Conservation (phyloP, 2,113 vertebrate genomes). For the Nanorana parkeri region DNA sequence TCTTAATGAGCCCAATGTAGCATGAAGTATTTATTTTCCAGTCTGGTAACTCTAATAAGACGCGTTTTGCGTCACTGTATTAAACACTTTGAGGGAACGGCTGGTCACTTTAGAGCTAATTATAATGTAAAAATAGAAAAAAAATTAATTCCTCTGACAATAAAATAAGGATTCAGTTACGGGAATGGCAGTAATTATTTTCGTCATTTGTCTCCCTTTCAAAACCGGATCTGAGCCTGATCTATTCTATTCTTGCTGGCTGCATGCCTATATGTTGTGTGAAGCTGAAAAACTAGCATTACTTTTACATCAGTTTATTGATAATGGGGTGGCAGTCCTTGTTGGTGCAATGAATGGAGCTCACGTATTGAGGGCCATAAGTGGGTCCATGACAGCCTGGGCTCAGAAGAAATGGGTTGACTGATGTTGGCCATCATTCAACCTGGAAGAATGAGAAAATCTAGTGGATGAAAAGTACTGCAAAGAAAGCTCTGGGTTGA, state of each 20-base stretch:
- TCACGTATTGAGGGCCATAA: too few species aligned
- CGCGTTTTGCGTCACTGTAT: neutral
- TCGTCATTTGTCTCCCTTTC: constrained; percentile 15
- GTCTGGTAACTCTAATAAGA: constrained; percentile 43
- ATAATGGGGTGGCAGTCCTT: too few species aligned
- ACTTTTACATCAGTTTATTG: too few species aligned
- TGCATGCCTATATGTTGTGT: too few species aligned
- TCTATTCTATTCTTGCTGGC: constrained; percentile 1
- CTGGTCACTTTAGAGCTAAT: constrained; percentile 21
- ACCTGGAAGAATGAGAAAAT: too few species aligned
- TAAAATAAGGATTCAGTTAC: constrained; percentile 32
- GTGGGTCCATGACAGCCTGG: too few species aligned
- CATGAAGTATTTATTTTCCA: constrained; percentile 25
- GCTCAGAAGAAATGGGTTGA: too few species aligned
- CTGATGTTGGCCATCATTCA: too few species aligned
- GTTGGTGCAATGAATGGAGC: too few species aligned
- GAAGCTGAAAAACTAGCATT: too few species aligned
- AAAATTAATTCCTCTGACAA: neutral
- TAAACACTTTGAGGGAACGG: constrained; percentile 25
- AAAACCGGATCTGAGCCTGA: neutral
- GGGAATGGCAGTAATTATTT: constrained; percentile 21
- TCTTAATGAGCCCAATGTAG: constrained; percentile 8
- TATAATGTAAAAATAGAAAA: constrained; percentile 6
- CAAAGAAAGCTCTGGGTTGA: too few species aligned
- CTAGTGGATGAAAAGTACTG: too few species aligned